These are phyloP conservation scores for Leptinotarsa texana DNA, from an alignment of 1,140 invertebrate species.

Conservation along the genomic window DNA sequence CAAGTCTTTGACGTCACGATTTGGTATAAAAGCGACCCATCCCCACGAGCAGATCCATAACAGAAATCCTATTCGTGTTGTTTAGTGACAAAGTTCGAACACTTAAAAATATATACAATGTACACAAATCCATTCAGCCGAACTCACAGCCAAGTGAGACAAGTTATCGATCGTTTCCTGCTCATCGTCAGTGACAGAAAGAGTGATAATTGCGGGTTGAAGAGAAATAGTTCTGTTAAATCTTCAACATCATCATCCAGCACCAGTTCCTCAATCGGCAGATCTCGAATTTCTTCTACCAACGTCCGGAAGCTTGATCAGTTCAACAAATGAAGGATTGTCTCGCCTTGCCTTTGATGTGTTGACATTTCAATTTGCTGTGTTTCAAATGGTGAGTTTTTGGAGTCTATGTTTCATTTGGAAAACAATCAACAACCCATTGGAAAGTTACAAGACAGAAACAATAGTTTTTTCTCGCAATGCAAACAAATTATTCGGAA, in stretches of 20 bases:
- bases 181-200: background rate
- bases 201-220: background rate
- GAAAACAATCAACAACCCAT: no score
- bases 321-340: background rate
- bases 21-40: constrained; percentile 4
- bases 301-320: background rate
- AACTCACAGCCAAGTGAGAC: constrained; percentile 71
- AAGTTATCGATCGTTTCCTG: constrained; percentile 62
- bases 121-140: constrained; percentile 73
- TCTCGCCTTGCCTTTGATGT: no score
- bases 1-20: background rate
- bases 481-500: no score
- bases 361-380: no score
- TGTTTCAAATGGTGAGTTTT: no score
- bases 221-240: constrained; percentile 1
- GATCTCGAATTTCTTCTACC: background rate
- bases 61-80: background rate
- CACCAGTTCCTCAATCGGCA: background rate
- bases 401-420: no score
- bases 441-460: no score
- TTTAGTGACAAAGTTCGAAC: background rate
- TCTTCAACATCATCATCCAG: background rate
- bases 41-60: background rate
- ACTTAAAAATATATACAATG: constrained; percentile 54
- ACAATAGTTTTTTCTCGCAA: no score